A percentile compares a stretch with the other conserved stretches of the same genome.
Evolutionary conservation across 2,888 invertebrate genomes (phyloP).

Genomic region (Coecobrya sp.): DNA sequence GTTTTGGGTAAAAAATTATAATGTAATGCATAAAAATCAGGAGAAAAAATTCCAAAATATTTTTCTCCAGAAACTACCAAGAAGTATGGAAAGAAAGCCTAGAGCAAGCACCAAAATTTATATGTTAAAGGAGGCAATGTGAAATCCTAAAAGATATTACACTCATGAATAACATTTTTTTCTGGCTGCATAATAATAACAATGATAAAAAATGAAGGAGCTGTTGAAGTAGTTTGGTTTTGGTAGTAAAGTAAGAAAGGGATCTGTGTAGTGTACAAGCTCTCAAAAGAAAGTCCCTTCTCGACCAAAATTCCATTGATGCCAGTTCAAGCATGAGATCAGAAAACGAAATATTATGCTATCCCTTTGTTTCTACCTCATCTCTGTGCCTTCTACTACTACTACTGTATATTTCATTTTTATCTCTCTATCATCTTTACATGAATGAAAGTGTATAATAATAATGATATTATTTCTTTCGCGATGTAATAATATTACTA

Average conservation of each 20-base stretch:
- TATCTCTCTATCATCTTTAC: neutral
- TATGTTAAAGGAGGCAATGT: neutral
- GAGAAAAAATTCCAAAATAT: neutral
- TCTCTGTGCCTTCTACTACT: neutral
- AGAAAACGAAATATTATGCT: slow-evolving; percentile 60
- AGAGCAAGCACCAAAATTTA: neutral
- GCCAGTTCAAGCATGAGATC: slow-evolving; percentile 75
- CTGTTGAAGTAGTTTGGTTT: neutral
- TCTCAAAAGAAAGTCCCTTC: neutral
- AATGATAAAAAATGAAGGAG: slow-evolving; percentile 12
- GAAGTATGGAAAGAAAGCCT: slow-evolving; percentile 14
- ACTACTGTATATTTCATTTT: neutral
- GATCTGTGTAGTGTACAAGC: neutral
- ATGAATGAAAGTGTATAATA: slow-evolving; percentile 20
- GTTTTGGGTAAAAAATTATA: neutral
- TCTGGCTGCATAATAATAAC: slow-evolving; percentile 42
- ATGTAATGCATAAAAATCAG: neutral
- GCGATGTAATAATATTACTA: neutral
- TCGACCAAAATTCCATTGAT: slow-evolving; percentile 68
- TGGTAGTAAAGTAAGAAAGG: neutral
- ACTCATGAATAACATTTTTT: slow-evolving; percentile 74
- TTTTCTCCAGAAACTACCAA: neutral
- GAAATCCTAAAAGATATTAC: slow-evolving; percentile 73
- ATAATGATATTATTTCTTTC: slow-evolving; percentile 22
- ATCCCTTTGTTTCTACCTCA: slow-evolving; percentile 50